Conservation (phyloP, 2,888 invertebrate genomes). For the Julus scanicus region DNA sequence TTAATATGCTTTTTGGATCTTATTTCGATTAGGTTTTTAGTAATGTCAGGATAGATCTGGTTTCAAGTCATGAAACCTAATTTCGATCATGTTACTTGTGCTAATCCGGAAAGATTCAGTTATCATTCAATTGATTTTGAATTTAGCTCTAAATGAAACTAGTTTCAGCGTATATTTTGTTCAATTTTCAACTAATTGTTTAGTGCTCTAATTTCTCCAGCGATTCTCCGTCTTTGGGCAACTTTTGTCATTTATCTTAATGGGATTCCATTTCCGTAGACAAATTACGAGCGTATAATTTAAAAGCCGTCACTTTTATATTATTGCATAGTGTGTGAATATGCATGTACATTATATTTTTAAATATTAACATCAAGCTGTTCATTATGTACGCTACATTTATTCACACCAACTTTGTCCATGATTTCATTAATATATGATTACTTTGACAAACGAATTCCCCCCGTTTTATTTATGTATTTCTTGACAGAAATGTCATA, state of each 20-base stretch:
- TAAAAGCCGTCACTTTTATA: neutral
- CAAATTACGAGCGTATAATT: neutral
- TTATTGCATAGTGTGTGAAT: neutral
- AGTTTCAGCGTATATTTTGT: neutral
- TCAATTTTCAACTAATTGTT: neutral
- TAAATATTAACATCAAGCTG: constrained; percentile 3
- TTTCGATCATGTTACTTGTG: too few species aligned
- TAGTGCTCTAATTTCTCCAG: neutral
- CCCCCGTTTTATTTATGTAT: constrained; percentile 29
- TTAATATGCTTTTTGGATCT: too few species aligned
- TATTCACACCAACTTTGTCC: constrained; percentile 6
- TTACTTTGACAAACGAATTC: neutral
- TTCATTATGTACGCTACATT: constrained; percentile 6
- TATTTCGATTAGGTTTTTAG: too few species aligned
- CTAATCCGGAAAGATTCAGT: too few species aligned
- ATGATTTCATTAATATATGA: constrained; percentile 31
- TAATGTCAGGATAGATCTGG: neutral
- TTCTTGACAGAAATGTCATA: constrained; percentile 28
- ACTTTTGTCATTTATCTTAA: neutral
- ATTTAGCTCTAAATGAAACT: too few species aligned
- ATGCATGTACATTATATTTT: constrained; percentile 22
- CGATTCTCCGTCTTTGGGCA: too few species aligned
- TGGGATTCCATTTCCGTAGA: neutral
- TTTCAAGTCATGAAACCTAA: neutral
- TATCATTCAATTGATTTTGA: too few species aligned